Percentiles rank a stretch among this genome's conserved stretches.
Evolutionary conservation across 2,113 vertebrate species (phyloP).

Genomic region (western clawed frog (Xenopus tropicalis)): DNA sequence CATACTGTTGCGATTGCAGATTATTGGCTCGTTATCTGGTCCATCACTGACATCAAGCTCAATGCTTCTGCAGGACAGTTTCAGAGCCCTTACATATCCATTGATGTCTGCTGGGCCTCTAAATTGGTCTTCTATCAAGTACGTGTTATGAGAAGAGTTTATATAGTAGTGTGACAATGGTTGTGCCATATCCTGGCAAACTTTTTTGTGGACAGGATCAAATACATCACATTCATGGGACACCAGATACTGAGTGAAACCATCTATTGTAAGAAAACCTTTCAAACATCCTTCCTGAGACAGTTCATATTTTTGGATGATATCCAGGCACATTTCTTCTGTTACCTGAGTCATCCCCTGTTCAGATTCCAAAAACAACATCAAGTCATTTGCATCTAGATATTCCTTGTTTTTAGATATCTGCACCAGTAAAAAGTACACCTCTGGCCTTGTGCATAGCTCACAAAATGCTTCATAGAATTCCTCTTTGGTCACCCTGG

Average conservation of each 20-base stretch:
- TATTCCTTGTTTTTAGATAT: conserved; percentile 96
- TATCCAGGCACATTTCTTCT: conserved; percentile 86
- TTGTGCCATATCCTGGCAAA: conserved; percentile 93
- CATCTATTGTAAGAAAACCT: conserved; percentile 89
- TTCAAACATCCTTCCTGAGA: conserved; percentile 81
- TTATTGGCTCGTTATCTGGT: conserved; percentile 85
- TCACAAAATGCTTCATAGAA: conserved; percentile 93
- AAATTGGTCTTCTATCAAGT: conserved; percentile 89
- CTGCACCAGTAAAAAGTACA: conserved; percentile 95
- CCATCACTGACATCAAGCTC: conserved; percentile 92
- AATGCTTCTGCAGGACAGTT: conserved; percentile 86
- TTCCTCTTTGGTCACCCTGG: conserved; percentile 89
- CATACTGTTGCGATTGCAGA: conserved; percentile 82
- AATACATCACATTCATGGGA: conserved; percentile 93
- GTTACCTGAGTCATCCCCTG: conserved; percentile 87
- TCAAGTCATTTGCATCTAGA: conserved; percentile 89
- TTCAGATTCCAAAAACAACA: conserved; percentile 92
- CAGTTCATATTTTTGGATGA: conserved; percentile 85
- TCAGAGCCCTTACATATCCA: conserved; percentile 84
- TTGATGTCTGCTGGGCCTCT: conserved; percentile 86
- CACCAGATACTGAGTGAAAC: conserved; percentile 88
- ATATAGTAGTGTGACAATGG: conserved; percentile 96
- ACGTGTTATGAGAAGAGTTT: conserved; percentile 92
- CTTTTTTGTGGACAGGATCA: conserved; percentile 85
- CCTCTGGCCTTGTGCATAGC: conserved; percentile 91